phyloP scores from a whole-genome alignment of 2,113 vertebrate genomes.

The Delphinus delphis region DNA sequence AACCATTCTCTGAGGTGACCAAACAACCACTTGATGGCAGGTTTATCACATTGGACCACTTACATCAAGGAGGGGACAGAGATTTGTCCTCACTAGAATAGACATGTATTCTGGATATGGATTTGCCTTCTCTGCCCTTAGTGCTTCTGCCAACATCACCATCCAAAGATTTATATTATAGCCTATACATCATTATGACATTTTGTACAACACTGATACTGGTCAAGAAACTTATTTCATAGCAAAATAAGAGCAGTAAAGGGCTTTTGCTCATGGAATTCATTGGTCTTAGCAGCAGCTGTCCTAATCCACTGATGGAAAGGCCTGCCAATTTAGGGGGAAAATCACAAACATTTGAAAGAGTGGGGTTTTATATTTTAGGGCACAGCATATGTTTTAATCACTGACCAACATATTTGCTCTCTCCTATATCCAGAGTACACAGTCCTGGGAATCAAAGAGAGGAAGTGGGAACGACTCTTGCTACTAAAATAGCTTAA shows the following conservation, averaged over 20 bases:
- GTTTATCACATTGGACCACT: background rate
- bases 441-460: background rate
- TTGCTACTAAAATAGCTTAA: background rate
- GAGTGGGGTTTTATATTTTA: background rate
- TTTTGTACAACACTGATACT: background rate
- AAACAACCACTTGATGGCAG: background rate
- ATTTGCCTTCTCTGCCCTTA: background rate
- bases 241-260: background rate
- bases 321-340: accelerated
- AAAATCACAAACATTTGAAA: background rate
- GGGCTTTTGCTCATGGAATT: background rate
- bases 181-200: background rate
- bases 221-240: background rate
- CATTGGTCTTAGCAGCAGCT: background rate
- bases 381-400: background rate
- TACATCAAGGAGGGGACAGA: background rate
- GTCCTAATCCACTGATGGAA: background rate
- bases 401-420: background rate
- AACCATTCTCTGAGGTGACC: background rate
- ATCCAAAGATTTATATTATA: background rate
- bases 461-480: background rate
- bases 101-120: background rate
- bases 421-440: background rate
- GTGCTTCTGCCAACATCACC: background rate
- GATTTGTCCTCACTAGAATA: background rate